Base-by-base conservation (phyloP, 1,140 invertebrate genomes). In the Pseudobourletiella spinata region DNA sequence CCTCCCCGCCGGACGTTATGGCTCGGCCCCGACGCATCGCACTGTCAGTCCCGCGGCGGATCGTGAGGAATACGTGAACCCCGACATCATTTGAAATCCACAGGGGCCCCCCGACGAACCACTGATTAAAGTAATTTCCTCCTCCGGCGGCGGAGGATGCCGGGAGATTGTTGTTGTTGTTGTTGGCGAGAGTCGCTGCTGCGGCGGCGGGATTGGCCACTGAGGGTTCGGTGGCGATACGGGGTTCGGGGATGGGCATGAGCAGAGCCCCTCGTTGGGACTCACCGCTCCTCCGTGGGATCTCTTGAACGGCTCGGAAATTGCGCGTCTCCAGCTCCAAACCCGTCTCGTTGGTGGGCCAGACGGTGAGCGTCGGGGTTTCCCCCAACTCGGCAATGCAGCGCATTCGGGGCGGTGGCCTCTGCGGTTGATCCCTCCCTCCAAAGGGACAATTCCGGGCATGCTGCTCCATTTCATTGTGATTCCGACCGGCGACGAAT, bases 311-410 rank as follows among this genome's bases (percentile, higher is more conserved):
- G 2, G 24, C 50, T 6, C 50, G 1, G 50, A 65, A 68, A 60
- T 58, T 68, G 30, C 67, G 18, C 16, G 48, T 68, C 14, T 39
- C 52, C 22, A 20, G 26, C 30, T 58, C 57, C 15, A 57, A 30
- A 3, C 65, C 68, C 1, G 68, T 66, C n/a, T 69, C 68, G 25
- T 50, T 48, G 16, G 68, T 66, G 26, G 68, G 68, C 68, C 68
- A 69, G 1, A 61, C 46, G 8, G 57, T 60, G 11, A 69, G 44
- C 14, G 28, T 16, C 24, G 61, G 65, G 20, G 26, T 43, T 32
- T 64, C 44, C 0, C 68, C 68, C 51, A 66, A 42, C 28, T 69
- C 68, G 4, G 62, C 32, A 1, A 69, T 11, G 30, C 64, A 69
- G 11, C 61, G 46, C 59, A 69, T 63, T 57, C 68, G 57, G 35